Evolutionary conservation across 2,888 invertebrate species (phyloP).

Genomic region (Lasioglossum lativentre): DNA sequence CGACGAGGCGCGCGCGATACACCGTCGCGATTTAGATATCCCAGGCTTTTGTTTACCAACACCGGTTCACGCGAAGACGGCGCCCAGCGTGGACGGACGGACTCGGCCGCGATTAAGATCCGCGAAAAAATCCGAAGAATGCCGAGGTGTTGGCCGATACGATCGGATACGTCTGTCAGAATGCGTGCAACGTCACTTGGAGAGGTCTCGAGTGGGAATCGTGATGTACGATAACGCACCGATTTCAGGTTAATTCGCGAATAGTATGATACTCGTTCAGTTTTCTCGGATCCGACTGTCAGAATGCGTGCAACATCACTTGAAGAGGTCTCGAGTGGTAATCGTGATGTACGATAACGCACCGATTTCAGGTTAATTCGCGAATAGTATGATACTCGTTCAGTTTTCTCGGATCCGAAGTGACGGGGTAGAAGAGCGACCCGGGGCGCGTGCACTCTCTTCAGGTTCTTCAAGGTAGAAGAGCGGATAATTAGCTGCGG

Average conservation of each 20-base stretch:
- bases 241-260: too few relatives aligned
- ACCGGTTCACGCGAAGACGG: slow-evolving; percentile 37
- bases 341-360: too few relatives aligned
- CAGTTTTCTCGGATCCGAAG: not conserved
- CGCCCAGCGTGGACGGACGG: slow-evolving; percentile 7
- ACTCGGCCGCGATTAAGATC: not conserved
- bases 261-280: too few relatives aligned
- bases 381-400: too few relatives aligned
- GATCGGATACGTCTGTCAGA: not conserved
- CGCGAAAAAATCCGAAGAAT: slow-evolving; percentile 25
- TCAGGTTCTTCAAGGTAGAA: not conserved
- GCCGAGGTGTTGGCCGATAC: slow-evolving; percentile 24
- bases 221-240: slow-evolving; percentile 5
- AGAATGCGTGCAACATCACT: too few relatives aligned
- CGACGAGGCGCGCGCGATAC: slow-evolving; percentile 55
- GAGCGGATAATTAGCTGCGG: not conserved
- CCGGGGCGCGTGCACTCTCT: not conserved
- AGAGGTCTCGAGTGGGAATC: slow-evolving; percentile 7
- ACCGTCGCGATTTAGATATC: slow-evolving; percentile 73
- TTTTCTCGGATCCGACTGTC: too few relatives aligned
- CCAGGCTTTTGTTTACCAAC: slow-evolving; percentile 72
- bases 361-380: too few relatives aligned
- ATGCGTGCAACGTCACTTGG: not conserved
- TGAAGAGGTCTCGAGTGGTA: too few relatives aligned
- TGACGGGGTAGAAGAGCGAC: not conserved